These are phyloP conservation scores for Lerista edwardsae DNA, from an alignment of 2,797 vertebrate species.

Conservation along the genomic window DNA sequence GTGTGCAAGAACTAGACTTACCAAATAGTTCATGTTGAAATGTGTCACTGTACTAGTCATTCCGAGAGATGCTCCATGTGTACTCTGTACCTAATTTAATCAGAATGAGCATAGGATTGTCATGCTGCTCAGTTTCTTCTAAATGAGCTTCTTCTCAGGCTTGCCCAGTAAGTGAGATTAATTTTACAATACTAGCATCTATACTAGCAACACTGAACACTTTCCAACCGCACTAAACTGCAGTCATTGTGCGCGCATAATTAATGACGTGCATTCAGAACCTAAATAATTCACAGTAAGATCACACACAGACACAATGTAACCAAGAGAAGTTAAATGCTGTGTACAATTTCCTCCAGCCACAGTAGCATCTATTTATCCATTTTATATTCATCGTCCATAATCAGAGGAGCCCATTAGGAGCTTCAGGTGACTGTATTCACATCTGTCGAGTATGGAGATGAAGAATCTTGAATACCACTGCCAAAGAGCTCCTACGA, in stretches of 20 bases:
- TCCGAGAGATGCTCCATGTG: background rate
- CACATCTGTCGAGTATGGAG: background rate
- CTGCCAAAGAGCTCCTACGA: background rate
- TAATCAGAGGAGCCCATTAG: background rate
- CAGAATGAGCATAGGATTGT: background rate
- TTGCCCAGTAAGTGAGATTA: conserved; percentile 43
- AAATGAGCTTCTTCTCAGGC: conserved; percentile 15
- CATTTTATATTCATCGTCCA: conserved; percentile 4
- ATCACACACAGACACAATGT: conserved; percentile 24
- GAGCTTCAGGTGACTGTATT: background rate
- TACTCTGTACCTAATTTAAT: background rate
- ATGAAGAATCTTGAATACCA: background rate
- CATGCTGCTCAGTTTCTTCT: conserved; percentile 43
- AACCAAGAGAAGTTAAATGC: conserved; percentile 39
- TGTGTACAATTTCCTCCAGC: conserved; percentile 1
- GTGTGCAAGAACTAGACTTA: too few relatives aligned
- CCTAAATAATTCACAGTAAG: conserved; percentile 65
- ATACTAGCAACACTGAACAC: conserved; percentile 47
- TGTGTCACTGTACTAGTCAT: too few relatives aligned
- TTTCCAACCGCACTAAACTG: conserved; percentile 47
- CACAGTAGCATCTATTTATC: background rate
- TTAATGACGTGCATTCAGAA: conserved; percentile 52
- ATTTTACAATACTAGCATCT: conserved; percentile 59
- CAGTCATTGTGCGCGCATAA: conserved; percentile 27
- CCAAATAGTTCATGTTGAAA: background rate